Conservation (phyloP, 2,113 vertebrate species). For the Pteronura brasiliensis region DNA sequence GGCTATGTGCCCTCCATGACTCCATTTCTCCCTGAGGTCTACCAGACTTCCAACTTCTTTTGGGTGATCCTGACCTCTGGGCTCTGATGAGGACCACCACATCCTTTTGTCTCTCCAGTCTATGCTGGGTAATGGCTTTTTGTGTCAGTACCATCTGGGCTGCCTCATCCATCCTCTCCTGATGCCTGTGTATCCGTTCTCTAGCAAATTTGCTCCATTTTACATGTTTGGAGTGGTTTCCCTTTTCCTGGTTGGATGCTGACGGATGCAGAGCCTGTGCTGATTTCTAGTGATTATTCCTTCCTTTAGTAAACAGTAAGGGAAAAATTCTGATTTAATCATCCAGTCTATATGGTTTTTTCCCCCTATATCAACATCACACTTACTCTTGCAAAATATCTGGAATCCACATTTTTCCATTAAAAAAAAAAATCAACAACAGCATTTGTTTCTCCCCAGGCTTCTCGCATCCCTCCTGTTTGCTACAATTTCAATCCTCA, state of each 20-base stretch:
- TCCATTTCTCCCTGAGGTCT: not conserved
- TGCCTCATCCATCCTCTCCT: not conserved
- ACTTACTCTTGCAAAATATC: conserved; percentile 57
- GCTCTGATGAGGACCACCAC: not conserved
- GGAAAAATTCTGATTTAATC: not conserved
- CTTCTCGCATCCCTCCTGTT: conserved; percentile 60
- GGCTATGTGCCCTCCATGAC: not conserved
- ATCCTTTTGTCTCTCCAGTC: not conserved
- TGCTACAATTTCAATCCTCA: conserved; percentile 44
- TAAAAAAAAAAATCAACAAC: conserved; percentile 30
- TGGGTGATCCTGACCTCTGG: not conserved
- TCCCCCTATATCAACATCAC: conserved; percentile 32
- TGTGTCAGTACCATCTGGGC: not conserved
- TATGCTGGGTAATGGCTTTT: not conserved
- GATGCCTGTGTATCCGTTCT: not conserved
- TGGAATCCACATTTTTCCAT: conserved; percentile 47
- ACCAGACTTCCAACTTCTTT: not conserved
- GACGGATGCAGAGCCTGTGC: not conserved
- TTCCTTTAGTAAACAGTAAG: conserved; percentile 1
- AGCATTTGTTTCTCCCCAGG: conserved; percentile 75
- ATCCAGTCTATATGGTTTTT: not conserved
- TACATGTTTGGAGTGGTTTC: not conserved
- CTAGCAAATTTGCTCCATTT: not conserved
- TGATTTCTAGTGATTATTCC: not conserved
- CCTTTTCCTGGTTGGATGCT: not conserved